Base-by-base conservation (phyloP, 2,888 invertebrate genomes). In the Drosophila pegasa region DNA sequence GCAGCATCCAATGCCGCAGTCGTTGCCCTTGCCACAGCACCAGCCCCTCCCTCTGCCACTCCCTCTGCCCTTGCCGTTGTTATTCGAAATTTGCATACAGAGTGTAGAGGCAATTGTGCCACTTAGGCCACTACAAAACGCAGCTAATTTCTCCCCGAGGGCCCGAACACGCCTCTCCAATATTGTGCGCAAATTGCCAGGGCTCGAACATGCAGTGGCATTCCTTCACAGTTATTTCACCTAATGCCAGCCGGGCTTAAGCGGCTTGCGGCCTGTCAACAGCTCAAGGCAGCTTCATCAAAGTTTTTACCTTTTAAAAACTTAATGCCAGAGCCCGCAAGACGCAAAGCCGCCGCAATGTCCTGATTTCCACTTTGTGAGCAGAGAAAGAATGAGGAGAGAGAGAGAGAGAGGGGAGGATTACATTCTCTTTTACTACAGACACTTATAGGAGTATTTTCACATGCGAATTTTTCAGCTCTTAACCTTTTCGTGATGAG, bases 81-180 rank as follows among this genome's bases (percentile, higher is more conserved):
- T 68, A 64, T 77, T 65, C 41, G 55, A 65, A 68, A 74, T 87
- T 85, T 71, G 56, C 82, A 75, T 80, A 61, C 71, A 78, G 81
- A 75, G 52, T 50, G 76, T 63, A 55, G 52, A 66, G 62, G 69
- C 68, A 79, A 83, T 85, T 79, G 73, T 69, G 56, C 54, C 75
- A 72, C 77, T 76, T 76, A 64, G 41, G 52, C 67, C 69, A 72
- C 86, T 82, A 74, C 62, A 86, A 86, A 86, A 77, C 61, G 66
- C 61, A 60, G 66, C 82, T 83, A 88, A 83, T 88, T 82, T 80
- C 67, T 52, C 61, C 67, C 72, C 69, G 63, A 72, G 72, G 76
- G 67, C 50, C 61, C 45, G 20, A 43, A 61, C 47, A 54, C 31
- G 51, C 50, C 29, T 45, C 77, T 61, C 62, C 35, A 48, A 57